Evolutionary conservation across 2,797 vertebrate genomes (phyloP).

Genomic region (Lithobates sylvaticus): DNA sequence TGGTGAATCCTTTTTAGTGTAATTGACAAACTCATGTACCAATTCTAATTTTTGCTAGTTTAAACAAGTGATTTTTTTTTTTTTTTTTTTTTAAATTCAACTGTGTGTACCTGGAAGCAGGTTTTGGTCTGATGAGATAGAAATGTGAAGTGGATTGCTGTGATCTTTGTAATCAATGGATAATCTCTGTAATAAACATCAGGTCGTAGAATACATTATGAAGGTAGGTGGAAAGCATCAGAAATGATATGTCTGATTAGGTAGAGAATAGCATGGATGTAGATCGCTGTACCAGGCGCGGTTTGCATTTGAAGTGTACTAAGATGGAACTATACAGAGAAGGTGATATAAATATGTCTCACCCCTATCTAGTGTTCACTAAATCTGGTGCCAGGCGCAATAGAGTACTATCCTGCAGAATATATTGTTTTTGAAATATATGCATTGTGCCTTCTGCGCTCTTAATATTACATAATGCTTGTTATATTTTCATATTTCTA

Average conservation of each 20-base stretch:
- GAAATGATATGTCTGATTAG: background rate
- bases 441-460: background rate
- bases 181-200: background rate
- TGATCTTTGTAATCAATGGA: background rate
- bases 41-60: slow-evolving; percentile 60
- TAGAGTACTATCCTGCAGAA: background rate
- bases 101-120: background rate
- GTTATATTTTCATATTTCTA: background rate
- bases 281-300: background rate
- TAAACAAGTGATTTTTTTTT: slow-evolving; percentile 69
- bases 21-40: background rate
- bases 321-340: background rate
- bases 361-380: background rate
- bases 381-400: background rate
- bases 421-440: background rate
- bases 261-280: background rate
- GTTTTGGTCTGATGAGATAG: slow-evolving; percentile 3
- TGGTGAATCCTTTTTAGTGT: slow-evolving; percentile 65
- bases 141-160: background rate
- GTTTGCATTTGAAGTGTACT: background rate
- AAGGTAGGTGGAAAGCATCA: background rate
- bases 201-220: background rate
- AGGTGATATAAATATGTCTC: background rate
- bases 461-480: background rate
- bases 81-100: slow-evolving; percentile 55